These are phyloP conservation scores for Crotalus helleri DNA, from an alignment of 2,113 vertebrate genomes.

Conservation along the genomic window DNA sequence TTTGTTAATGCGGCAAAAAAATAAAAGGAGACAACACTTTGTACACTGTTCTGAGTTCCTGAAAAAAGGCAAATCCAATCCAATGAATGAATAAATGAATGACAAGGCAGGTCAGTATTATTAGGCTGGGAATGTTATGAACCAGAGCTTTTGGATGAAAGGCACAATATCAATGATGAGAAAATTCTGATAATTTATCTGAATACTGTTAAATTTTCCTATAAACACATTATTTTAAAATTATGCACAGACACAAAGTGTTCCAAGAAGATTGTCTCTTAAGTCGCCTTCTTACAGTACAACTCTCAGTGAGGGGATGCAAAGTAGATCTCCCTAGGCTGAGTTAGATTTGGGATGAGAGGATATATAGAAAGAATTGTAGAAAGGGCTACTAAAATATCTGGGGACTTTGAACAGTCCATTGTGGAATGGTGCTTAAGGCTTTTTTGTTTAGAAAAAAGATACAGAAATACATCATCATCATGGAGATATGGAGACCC, in stretches of 20 bases:
- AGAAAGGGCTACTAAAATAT: background rate
- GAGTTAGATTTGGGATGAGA: background rate
- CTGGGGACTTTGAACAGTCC: background rate
- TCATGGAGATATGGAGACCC: background rate
- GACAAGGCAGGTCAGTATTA: background rate
- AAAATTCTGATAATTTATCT: background rate
- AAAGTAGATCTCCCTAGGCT: background rate
- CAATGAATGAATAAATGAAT: background rate
- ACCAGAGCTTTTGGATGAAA: background rate
- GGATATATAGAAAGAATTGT: background rate
- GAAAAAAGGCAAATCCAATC: background rate
- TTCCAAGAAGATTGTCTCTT: no score
- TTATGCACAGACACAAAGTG: background rate
- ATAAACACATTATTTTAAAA: background rate
- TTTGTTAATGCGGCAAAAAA: background rate
- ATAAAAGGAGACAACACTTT: background rate
- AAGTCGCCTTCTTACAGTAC: no score
- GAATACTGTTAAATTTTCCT: background rate
- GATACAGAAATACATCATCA: background rate
- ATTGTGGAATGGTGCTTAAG: background rate
- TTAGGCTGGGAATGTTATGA: background rate
- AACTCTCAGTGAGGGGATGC: no score
- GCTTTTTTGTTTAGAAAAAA: background rate
- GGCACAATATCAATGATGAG: background rate
- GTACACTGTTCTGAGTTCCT: background rate